A percentile compares a stretch with the other conserved stretches of the same genome.
Evolutionary conservation across 1,140 invertebrate genomes (phyloP).

Genomic region (Brachionus sp.): DNA sequence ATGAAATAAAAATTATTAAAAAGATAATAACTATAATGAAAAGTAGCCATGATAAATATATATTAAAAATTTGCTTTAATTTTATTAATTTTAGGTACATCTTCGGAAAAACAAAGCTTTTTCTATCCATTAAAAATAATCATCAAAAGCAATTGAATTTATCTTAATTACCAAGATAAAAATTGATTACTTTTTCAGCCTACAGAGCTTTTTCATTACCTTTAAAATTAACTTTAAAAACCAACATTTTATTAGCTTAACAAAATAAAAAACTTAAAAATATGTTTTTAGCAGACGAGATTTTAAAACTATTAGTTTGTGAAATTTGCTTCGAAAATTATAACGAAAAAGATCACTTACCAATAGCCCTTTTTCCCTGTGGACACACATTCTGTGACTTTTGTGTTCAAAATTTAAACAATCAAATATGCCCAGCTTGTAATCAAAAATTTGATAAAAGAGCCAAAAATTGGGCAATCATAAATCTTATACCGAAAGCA

Average conservation of each 20-base stretch:
- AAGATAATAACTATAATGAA: no score
- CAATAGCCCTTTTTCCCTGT: background rate
- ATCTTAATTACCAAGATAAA: background rate
- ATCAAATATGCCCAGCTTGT: slow-evolving; percentile 32
- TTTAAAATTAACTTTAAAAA: background rate
- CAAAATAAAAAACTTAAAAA: background rate
- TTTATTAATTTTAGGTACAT: background rate
- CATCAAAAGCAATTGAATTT: background rate
- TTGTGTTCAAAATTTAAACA: slow-evolving; percentile 39
- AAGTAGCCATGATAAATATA: no score
- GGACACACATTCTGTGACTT: slow-evolving; percentile 32
- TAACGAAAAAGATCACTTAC: slow-evolving; percentile 39
- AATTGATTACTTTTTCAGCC: background rate
- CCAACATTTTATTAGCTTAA: background rate
- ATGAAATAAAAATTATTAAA: no score
- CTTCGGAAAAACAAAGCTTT: background rate
- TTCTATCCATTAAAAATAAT: background rate
- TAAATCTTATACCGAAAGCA: slow-evolving; percentile 32
- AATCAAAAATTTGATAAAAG: slow-evolving; percentile 13
- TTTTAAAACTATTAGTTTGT: slow-evolving; percentile 34
- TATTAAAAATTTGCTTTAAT: background rate
- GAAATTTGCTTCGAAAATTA: slow-evolving; percentile 38
- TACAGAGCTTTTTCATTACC: background rate
- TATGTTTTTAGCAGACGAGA: slow-evolving; percentile 41
- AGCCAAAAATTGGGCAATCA: slow-evolving; percentile 44